These are phyloP conservation scores for Hyperopisus bebe DNA, from an alignment of 2,113 vertebrate species.

Conservation along the genomic window DNA sequence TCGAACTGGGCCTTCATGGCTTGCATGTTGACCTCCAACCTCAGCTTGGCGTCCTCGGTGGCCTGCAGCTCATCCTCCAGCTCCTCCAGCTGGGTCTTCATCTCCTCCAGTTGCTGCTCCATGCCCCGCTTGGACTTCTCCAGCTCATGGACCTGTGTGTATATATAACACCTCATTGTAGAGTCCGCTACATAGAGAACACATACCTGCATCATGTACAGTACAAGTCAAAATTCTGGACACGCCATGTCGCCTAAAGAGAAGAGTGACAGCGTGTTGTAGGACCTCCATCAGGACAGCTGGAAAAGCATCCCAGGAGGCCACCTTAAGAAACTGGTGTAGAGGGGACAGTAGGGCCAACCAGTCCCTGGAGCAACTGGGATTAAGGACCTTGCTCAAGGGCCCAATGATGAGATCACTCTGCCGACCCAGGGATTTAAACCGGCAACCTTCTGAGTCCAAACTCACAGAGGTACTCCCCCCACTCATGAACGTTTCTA, in stretches of 20 bases:
- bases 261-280: background rate
- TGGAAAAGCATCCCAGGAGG: background rate
- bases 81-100: slow-evolving; percentile 89
- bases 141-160: slow-evolving; percentile 85
- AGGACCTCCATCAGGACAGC: background rate
- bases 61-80: slow-evolving; percentile 95
- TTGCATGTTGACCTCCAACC: slow-evolving; percentile 96
- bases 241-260: background rate
- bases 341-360: background rate
- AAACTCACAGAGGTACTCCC: background rate
- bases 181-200: background rate
- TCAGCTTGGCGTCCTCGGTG: slow-evolving; percentile 91
- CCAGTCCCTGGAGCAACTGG: background rate
- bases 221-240: background rate
- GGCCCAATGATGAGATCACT: background rate
- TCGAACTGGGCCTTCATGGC: slow-evolving; percentile 95
- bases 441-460: background rate
- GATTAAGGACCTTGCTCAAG: background rate
- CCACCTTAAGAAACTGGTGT: background rate
- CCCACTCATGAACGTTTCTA: background rate
- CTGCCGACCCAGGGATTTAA: background rate
- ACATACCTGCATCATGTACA: background rate
- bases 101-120: slow-evolving; percentile 96
- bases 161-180: background rate
- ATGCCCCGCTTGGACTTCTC: slow-evolving; percentile 87